Conservation (phyloP, 1,140 invertebrate species). For the Drosophila kikkawai region DNA sequence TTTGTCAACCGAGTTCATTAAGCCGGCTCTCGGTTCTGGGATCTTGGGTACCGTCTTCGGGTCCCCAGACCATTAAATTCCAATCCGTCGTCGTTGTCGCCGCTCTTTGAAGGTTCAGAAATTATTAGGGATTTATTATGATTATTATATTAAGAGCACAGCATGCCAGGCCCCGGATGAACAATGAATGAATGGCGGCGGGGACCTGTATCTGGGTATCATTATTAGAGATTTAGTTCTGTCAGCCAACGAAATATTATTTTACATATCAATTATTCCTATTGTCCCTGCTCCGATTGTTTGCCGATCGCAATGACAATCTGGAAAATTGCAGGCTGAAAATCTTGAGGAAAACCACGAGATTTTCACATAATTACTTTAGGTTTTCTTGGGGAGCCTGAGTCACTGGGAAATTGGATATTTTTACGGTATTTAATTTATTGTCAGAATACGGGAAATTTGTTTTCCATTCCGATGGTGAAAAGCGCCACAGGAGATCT, state of each 20-base stretch:
- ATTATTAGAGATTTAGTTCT: constrained; percentile 66
- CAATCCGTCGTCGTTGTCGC: constrained; percentile 59
- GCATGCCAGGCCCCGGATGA: constrained; percentile 26
- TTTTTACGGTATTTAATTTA: constrained; percentile 49
- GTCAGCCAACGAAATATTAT: constrained; percentile 67
- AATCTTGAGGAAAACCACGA: constrained; percentile 28
- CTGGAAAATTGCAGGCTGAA: constrained; percentile 59
- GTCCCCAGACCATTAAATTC: constrained; percentile 73
- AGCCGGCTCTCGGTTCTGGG: constrained; percentile 42
- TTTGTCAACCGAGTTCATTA: constrained; percentile 82
- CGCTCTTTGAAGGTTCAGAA: constrained; percentile 78
- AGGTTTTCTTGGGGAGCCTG: constrained; percentile 19
- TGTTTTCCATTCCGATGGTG: constrained; percentile 44
- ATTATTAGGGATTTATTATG: constrained; percentile 85
- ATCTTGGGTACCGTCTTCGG: constrained; percentile 1
- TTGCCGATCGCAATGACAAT: constrained; percentile 32
- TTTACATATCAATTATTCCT: constrained; percentile 83
- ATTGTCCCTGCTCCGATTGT: constrained; percentile 52
- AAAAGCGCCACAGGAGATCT: constrained; percentile 24
- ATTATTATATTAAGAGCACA: constrained; percentile 84
- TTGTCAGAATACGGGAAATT: constrained; percentile 48
- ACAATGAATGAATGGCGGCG: constrained; percentile 36
- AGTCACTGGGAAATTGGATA: constrained; percentile 56
- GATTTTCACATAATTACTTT: constrained; percentile 48
- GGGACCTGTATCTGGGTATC: constrained; percentile 39